These are phyloP conservation scores for Onychomys leucogaster DNA, from an alignment of 2,797 vertebrate species.

Conservation along the genomic window DNA sequence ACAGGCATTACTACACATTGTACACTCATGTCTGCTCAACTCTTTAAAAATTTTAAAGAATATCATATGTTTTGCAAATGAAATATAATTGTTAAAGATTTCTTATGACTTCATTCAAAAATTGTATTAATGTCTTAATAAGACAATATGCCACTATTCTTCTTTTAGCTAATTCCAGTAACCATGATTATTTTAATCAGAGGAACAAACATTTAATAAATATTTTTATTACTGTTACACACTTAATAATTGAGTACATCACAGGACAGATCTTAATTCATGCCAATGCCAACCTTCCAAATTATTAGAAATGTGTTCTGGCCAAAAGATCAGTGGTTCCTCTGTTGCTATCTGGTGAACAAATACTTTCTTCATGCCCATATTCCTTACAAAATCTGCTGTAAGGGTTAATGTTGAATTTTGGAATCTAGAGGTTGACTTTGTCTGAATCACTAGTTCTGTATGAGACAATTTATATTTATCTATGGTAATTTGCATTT, in stretches of 20 bases:
- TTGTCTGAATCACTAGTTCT: not conserved
- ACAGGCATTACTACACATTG: not conserved
- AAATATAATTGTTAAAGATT: not conserved
- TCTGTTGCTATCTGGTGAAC: not conserved
- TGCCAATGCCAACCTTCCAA: not conserved
- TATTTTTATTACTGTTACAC: not conserved
- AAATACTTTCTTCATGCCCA: not conserved
- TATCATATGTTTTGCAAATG: not conserved
- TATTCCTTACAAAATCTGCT: not conserved
- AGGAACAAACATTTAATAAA: not conserved
- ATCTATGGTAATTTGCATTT: not conserved
- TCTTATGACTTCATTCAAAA: not conserved
- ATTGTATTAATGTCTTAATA: not conserved
- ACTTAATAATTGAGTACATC: not conserved
- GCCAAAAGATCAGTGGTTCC: not conserved
- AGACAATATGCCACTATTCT: not conserved
- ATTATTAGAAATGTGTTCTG: not conserved
- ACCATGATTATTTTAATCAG: not conserved
- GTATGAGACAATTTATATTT: not conserved
- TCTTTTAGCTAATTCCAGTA: not conserved
- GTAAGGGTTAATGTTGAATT: not conserved
- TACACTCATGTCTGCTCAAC: rapidly evolving
- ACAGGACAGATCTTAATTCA: not conserved
- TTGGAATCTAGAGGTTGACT: not conserved
- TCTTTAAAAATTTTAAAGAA: not conserved